Evolutionary conservation across 2,113 vertebrate genomes (phyloP).

Genomic region (Macrotus californicus): DNA sequence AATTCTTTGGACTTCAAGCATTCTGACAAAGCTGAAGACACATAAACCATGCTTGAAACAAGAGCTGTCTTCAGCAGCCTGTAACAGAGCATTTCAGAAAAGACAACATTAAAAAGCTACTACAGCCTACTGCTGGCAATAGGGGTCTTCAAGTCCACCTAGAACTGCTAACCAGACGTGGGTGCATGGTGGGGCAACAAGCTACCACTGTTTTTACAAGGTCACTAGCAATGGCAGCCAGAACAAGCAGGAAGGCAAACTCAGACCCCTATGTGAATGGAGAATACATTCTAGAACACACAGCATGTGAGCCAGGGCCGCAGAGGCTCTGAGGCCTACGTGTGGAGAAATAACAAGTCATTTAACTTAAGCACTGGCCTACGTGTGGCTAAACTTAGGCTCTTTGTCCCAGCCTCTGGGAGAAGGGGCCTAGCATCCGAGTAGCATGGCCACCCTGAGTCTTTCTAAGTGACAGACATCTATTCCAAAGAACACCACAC

Average conservation of each 20-base stretch:
- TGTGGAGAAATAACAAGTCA: background rate
- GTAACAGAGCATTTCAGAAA: conserved; percentile 12
- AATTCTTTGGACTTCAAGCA: conserved; percentile 21
- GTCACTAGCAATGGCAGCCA: background rate
- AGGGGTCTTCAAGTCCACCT: background rate
- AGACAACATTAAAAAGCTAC: background rate
- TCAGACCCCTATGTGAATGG: background rate
- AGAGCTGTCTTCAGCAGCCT: conserved; percentile 16
- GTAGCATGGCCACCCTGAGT: background rate
- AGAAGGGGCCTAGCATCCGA: background rate
- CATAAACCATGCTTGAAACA: background rate
- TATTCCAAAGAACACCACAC: background rate
- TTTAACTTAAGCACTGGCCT: background rate
- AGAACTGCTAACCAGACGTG: background rate
- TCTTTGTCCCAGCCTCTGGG: background rate
- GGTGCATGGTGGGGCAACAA: background rate
- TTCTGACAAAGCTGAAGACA: background rate
- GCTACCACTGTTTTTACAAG: background rate
- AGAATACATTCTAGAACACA: background rate
- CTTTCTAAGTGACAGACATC: background rate
- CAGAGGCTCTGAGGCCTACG: background rate
- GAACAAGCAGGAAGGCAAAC: background rate
- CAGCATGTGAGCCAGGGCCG: background rate
- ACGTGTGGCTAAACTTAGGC: background rate
- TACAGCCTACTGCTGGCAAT: background rate